Base-by-base conservation (phyloP, 2,888 invertebrate genomes). In the Cheilosia variabilis region DNA sequence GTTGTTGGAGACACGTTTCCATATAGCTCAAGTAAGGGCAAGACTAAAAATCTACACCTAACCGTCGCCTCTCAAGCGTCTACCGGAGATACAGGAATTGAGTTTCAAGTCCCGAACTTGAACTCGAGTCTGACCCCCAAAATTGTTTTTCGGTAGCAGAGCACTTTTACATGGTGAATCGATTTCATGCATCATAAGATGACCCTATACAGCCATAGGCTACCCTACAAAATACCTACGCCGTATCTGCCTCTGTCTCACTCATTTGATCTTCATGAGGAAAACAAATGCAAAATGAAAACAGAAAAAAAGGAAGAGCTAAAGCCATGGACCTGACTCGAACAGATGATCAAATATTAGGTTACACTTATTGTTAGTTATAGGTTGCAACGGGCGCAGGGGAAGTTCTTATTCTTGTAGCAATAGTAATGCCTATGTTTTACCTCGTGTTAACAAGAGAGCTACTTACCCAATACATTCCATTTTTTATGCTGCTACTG, bases 361-460 rank as follows among this genome's bases (percentile, higher is more conserved):
- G 76, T 86, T 86, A 86, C 86, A 72, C 37, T 65, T 72, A 57
- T 86, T 80, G 60, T 72, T 52, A 58, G 34, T 22, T 17, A 27
- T 27, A 17, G 47, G 19, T 19, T 57, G 5, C 58, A 47, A 57
- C 57, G n/a, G 37, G 13, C 37, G 10, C 15, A 24, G 50, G 75
- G 66, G 47, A 66, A 31, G 69, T 79, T 71, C 69, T 60, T 9
- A 47, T 71, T 71, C 72, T 63, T 22, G 22, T 27, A 81, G 80
- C 55, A 62, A 62, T 71, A 31, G 72, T 72, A 86, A 86, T 62
- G 81, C 76, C 71, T 77, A 86, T 86, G 86, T 86, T 86, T 80
- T 86, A 80, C 62, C 55, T 80, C 76, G 57, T 86, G 86, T 86
- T 80, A 71, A 86, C 86, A 86, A 86, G 86, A 80, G 47, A 72